These are phyloP conservation scores for Acomys russatus DNA, from an alignment of 2,797 vertebrate genomes.

Conservation along the genomic window DNA sequence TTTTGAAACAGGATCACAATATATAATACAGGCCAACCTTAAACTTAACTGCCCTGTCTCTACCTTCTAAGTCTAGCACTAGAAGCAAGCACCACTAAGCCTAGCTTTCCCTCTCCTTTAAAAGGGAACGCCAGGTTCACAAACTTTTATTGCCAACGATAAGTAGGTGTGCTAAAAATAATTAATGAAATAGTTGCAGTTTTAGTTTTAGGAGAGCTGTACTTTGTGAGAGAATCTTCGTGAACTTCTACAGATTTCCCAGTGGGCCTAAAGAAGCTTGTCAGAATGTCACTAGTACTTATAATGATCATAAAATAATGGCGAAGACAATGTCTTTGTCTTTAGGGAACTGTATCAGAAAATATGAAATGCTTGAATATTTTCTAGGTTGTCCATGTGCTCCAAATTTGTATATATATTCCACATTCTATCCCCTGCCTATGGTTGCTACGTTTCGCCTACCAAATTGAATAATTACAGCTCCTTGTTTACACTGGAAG, in stretches of 20 bases:
- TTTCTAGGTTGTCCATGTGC: slow-evolving; percentile 27
- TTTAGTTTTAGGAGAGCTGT: slow-evolving; percentile 16
- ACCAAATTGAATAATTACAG: not conserved
- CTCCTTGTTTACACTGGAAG: slow-evolving; percentile 53
- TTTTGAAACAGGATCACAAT: not conserved
- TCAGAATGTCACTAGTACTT: slow-evolving; percentile 39
- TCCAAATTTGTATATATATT: not conserved
- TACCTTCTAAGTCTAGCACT: not conserved
- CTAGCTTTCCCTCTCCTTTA: not conserved
- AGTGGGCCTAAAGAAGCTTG: not conserved
- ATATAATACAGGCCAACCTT: not conserved
- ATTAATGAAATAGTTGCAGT: slow-evolving; percentile 12
- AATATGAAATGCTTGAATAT: slow-evolving; percentile 10
- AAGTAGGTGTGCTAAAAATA: not conserved
- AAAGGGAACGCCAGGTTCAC: not conserved
- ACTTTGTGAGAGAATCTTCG: not conserved
- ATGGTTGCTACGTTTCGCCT: not conserved
- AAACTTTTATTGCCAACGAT: not conserved
- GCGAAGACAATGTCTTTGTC: slow-evolving; percentile 49
- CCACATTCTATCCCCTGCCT: no score
- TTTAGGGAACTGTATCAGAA: slow-evolving; percentile 34
- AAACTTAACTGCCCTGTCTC: not conserved
- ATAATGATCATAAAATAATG: slow-evolving; percentile 64
- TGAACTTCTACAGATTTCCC: slow-evolving; percentile 37
- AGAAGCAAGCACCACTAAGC: not conserved